Evolutionary conservation across 2,888 invertebrate genomes (phyloP), one percentile per base, ranked within the genome.

Genomic region (Junonia oenone): DNA sequence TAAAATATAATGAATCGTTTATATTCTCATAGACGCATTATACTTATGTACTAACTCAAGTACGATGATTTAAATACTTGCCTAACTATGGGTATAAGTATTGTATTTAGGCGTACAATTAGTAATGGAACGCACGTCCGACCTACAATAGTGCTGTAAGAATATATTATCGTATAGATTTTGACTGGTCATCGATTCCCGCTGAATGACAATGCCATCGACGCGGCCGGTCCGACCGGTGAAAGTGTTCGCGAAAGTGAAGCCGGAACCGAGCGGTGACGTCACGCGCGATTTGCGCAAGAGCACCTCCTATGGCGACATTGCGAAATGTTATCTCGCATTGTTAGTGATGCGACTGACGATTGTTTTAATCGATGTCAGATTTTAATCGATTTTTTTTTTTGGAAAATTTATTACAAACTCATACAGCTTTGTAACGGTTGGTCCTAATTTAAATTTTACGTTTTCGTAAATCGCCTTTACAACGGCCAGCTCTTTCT

Each of bases 191-290:
- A 61, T 60, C 64, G 64, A 59, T 62, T 62, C 63, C 57, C 55
- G 47, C 54, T 26, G 64, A 58, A 64, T 60, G 65, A 65, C 66
- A 67, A 64, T 61, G 55, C 50, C 19, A 58, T 58, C 70, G 66
- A 61, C 66, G 72, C 68, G 73, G 73, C 76, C 77, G 73, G 63
- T 63, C 71, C 68, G 60, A 62, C 74, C 72, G 83, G 89, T 82
- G 90, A 90, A 89, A 89, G 89, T 90, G 84, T 78, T 78, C 75
- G 87, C 85, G 90, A 90, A 89, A 90, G 90, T 83, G 86, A 89
- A 88, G 79, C 86, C 89, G 88, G 87, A 87, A 88, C 81, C 76
- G 73, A 72, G 68, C 68, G 70, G 66, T 89, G 84, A 87, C 89
- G 89, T 87, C 89, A 87, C 72, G 56, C 60, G 57, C 72, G 78